Percentiles rank a stretch among this genome's conserved stretches.
Conservation (phyloP, 2,888 invertebrate species). For the Drosophila tripunctata region DNA sequence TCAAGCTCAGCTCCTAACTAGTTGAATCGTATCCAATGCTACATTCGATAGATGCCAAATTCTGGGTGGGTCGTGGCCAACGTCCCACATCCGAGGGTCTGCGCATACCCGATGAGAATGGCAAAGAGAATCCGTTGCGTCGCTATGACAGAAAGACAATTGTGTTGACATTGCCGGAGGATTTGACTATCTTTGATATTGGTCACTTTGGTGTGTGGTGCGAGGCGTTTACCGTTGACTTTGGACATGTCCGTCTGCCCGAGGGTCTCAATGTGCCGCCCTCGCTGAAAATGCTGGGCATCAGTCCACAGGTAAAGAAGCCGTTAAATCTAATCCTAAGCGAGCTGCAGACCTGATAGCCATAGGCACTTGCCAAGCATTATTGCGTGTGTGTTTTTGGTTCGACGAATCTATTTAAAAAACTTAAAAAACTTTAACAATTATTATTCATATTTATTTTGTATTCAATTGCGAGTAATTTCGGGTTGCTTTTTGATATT, state of each 20-base stretch:
- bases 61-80: conserved; percentile 94
- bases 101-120: conserved; percentile 95
- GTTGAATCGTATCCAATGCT: background rate
- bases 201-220: conserved; percentile 97
- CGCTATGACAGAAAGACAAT: conserved; percentile 94
- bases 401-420: conserved; percentile 40
- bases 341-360: conserved; percentile 72
- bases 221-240: conserved; percentile 96
- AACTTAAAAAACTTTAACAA: background rate
- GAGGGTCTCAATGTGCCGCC: conserved; percentile 92
- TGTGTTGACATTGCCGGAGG: conserved; percentile 94
- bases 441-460: conserved; percentile 54
- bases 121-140: conserved; percentile 91
- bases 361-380: conserved; percentile 45
- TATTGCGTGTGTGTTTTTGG: conserved; percentile 37
- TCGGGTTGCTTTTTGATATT: conserved; percentile 58
- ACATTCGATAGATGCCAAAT: conserved; percentile 91
- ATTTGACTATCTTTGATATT: conserved; percentile 95
- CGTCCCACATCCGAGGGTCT: conserved; percentile 93
- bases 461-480: conserved; percentile 38
- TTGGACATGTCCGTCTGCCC: conserved; percentile 93
- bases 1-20: too few species aligned
- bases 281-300: conserved; percentile 95
- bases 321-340: conserved; percentile 77
- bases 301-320: conserved; percentile 94